Evolutionary conservation across 2,888 invertebrate species (phyloP).

Genomic region (Drosophila pseudotakahashii): DNA sequence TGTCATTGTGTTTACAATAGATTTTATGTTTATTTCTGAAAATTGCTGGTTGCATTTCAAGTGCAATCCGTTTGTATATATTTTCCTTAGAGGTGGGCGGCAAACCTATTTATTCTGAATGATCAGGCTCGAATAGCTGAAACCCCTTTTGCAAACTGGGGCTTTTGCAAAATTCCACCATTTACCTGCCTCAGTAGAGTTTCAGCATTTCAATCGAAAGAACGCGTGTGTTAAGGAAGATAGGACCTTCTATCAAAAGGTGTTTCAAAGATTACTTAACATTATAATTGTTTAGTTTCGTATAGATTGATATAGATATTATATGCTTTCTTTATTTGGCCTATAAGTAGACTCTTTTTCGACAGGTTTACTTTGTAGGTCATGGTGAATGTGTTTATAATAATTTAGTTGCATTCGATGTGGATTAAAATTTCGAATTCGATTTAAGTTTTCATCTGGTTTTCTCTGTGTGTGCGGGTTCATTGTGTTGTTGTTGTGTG

Average conservation of each 20-base stretch:
- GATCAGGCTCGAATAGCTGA: not conserved
- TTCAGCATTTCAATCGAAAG: not conserved
- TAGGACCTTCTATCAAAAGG: no score
- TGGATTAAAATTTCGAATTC: constrained; percentile 15
- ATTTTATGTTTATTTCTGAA: not conserved
- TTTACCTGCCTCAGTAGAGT: not conserved
- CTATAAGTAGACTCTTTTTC: not conserved
- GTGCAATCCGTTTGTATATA: not conserved
- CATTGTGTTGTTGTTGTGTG: constrained; percentile 6
- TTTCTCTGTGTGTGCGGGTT: constrained; percentile 2
- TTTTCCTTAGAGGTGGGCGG: not conserved
- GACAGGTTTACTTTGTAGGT: constrained; percentile 57
- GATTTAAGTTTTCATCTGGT: not conserved
- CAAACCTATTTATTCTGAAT: not conserved
- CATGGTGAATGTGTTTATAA: constrained; percentile 63
- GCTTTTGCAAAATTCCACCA: not conserved
- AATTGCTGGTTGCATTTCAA: not conserved
- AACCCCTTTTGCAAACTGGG: not conserved
- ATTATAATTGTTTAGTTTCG: no score
- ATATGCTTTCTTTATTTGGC: not conserved
- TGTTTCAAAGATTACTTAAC: no score
- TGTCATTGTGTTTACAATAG: no score
- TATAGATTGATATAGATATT: no score
- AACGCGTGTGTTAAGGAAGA: not conserved
- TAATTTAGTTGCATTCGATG: not conserved